Base-by-base conservation (phyloP, 2,888 invertebrate species). In the Eupithecia vulgata region DNA sequence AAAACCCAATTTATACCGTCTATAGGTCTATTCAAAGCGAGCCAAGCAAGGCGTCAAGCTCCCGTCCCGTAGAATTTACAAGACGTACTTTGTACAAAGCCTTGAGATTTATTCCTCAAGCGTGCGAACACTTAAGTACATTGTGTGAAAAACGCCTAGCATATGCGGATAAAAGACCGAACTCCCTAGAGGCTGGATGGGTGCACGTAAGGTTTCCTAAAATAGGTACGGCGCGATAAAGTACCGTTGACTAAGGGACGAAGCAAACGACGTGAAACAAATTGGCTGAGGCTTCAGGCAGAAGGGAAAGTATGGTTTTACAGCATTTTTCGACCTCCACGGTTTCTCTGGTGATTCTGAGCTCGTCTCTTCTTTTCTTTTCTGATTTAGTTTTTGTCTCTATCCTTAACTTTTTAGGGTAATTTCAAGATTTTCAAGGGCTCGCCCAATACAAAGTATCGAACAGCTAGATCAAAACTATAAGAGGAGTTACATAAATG, bases 171-270 rank as follows among this genome's bases (percentile, higher is more conserved):
- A 67, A 59, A 68, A 67, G 59, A 66, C 35, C 67, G 59, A 72
- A 68, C 68, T 68, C 78, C 73, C 72, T 12, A 66, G 72, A 62
- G 76, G 21, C 68, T 59, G 72, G 74, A 79, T 79, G 74, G 77
- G 65, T 67, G 71, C 77, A 79, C 77, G 79, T 79, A 76, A 77
- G 71, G 70, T 61, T 71, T 71, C 74, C 69, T 74, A 68, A 80
- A 78, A 80, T 77, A 78, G 76, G 68, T 61, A 71, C 73, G 73
- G 67, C 59, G 64, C 73, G 77, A 79, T 79, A 80, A 79, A 78
- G 78, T 79, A 72, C 37, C 76, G 76, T 77, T 76, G 78, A 78
- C 79, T 80, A 78, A 78, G 80, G 77, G 75, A 69, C 76, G 74
- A 70, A 80, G 73, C 71, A 76, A 79, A 78, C 72, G 77, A 75